Evolutionary conservation across 2,888 invertebrate species (phyloP), one percentile per base, ranked within the genome.

Genomic region (Teleiodes luculella): DNA sequence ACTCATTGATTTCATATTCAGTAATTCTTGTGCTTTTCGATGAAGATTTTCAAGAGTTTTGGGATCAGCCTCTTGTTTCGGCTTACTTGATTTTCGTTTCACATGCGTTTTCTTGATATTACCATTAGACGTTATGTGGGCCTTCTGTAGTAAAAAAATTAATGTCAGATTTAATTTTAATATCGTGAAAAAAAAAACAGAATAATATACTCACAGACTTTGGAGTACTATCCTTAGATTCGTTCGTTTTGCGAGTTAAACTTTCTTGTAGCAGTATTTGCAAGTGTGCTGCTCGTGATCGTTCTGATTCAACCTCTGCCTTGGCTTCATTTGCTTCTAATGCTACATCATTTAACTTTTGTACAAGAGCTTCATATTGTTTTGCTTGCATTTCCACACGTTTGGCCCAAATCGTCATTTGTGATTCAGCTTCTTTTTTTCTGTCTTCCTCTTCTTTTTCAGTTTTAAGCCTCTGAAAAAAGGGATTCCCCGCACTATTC

Each of bases 21-120:
- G 68, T 45, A 89, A 72, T 63, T 83, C 86, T 65, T 87, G 82
- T 5, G 88, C 87, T 66, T 83, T 86, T 60, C 77, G 77, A 58
- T 89, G 89, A 31, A 89, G 74, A 56, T 76, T 79, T 65, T 83
- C 79, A 2, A 88, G 73, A 3, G 78, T 79, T 57, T 78, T 71
- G 18, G 68, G 67, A 57, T 79, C 70, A 18, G 71, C 63, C 43
- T 64, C 65, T 54, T 67, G 68, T 37, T 72, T 69, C 11, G 57
- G 18, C 36, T 41, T 51, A 6, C 6, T 13, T 60, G 7, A 46
- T 55, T 58, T 70, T 65, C 49, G 37, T 28, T 49, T 49, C 7
- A 13, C 37, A n/a, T n/a, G 33, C n/a, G 18, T 48, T 3, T 35
- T 48, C 16, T 48, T 48, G 10, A 35, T 16, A 35, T 35, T 35